A percentile compares a stretch with the other conserved stretches of the same genome.
Conservation (phyloP, 2,113 vertebrate genomes). For the Coreoperca whiteheadi region DNA sequence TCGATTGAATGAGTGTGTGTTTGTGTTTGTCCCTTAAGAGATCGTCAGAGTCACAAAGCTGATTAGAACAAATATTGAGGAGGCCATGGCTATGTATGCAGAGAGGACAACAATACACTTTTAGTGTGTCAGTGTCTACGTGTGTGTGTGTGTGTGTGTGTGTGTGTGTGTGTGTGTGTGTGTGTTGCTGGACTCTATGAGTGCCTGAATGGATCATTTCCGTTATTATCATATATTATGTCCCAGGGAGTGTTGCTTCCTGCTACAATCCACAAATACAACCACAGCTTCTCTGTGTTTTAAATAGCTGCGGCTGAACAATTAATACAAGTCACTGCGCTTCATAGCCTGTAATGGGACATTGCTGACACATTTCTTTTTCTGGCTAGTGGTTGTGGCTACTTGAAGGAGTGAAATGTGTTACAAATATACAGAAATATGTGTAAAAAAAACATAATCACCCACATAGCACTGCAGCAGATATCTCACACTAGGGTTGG, state of each 20-base stretch:
- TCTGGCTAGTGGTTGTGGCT: background rate
- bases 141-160: conserved; percentile 26
- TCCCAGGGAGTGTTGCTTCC: conserved; percentile 6
- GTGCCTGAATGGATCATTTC: conserved; percentile 22
- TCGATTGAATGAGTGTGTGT: background rate
- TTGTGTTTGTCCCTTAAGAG: conserved; percentile 15
- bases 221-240: conserved; percentile 19
- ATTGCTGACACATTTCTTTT: background rate
- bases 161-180: conserved; percentile 17
- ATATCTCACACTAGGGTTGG: background rate
- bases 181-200: conserved; percentile 13
- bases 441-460: background rate
- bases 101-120: conserved; percentile 13
- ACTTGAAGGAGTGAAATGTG: background rate
- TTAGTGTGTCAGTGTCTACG: conserved; percentile 16
- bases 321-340: background rate
- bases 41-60: background rate
- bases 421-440: background rate
- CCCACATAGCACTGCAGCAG: background rate
- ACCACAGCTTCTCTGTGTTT: background rate
- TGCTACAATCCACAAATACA: background rate
- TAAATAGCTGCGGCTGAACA: conserved; percentile 12
- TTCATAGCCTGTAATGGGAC: conserved; percentile 1
- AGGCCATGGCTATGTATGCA: conserved; percentile 5
- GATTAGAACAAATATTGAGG: conserved; percentile 25